phyloP scores from a whole-genome alignment of 2,797 vertebrate genomes.

The Gouania willdenowi region DNA sequence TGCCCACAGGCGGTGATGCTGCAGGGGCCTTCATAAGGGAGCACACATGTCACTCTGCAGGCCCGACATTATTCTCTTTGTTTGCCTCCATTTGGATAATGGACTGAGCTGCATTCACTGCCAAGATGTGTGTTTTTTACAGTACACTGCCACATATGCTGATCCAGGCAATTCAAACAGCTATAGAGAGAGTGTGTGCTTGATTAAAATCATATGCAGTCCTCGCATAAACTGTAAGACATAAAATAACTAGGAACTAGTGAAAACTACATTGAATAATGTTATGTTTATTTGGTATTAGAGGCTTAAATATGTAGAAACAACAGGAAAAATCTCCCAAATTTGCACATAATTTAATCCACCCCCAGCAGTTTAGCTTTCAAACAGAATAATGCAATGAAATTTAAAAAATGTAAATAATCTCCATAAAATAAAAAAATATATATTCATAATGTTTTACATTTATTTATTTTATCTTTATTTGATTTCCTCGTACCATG shows the following conservation, averaged over 20 bases:
- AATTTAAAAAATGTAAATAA: no score
- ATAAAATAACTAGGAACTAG: not conserved
- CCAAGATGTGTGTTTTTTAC: constrained; percentile 53
- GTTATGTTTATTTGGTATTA: no score
- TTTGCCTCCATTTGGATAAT: constrained; percentile 49
- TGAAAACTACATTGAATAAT: no score
- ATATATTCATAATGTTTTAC: no score
- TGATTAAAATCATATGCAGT: constrained; percentile 21
- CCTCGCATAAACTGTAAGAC: not conserved
- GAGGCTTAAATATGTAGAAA: no score
- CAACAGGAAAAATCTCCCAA: no score
- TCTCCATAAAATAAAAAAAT: no score
- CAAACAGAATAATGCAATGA: no score
- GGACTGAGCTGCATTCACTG: constrained; percentile 31
- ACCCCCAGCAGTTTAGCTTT: no score
- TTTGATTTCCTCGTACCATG: no score
- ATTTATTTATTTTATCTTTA: no score
- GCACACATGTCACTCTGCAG: constrained; percentile 46
- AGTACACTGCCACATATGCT: constrained; percentile 51
- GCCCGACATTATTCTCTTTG: constrained; percentile 56
- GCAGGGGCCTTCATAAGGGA: constrained; percentile 37
- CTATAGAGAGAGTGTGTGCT: constrained; percentile 5
- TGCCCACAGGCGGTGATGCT: constrained; percentile 48
- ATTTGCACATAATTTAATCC: no score
- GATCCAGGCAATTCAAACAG: constrained; percentile 34